These are phyloP conservation scores for Protaetia brevitarsis DNA, from an alignment of 1,140 invertebrate species.

Conservation along the genomic window DNA sequence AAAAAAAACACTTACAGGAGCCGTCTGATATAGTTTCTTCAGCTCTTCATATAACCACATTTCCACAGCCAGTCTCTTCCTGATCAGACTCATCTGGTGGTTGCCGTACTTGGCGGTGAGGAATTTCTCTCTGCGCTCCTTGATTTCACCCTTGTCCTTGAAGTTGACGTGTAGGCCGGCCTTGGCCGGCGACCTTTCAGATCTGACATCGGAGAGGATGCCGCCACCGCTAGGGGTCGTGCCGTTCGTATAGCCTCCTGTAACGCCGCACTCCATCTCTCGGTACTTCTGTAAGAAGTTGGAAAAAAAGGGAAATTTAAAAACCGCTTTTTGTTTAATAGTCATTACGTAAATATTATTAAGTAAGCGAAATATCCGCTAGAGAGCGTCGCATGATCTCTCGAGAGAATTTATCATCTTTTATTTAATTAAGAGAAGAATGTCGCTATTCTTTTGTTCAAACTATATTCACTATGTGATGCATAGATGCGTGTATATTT, in stretches of 20 bases:
- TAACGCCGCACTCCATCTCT: constrained; percentile 50
- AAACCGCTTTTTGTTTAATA: no score
- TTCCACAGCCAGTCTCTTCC: constrained; percentile 90
- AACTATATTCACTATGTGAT: no score
- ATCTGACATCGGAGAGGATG: constrained; percentile 52
- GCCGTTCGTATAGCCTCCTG: constrained; percentile 47
- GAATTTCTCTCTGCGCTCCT: constrained; percentile 88
- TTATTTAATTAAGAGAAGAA: no score
- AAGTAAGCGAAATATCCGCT: no score
- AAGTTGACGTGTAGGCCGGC: constrained; percentile 83
- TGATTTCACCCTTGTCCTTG: constrained; percentile 79
- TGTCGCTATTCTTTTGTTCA: no score
- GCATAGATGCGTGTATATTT: no score
- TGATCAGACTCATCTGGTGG: constrained; percentile 95
- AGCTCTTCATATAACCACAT: constrained; percentile 97
- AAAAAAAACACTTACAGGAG: constrained; percentile 31
- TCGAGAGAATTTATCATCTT: no score
- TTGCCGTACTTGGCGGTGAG: constrained; percentile 95
- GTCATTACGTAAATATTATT: no score
- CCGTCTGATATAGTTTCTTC: constrained; percentile 77
- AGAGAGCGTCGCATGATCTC: no score
- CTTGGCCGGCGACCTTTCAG: constrained; percentile 72
- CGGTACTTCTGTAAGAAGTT: not conserved
- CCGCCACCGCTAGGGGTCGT: constrained; percentile 40
- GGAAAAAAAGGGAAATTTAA: not conserved